phyloP scores from a whole-genome alignment of 2,888 invertebrate genomes.

The Cosmia pyralina region DNA sequence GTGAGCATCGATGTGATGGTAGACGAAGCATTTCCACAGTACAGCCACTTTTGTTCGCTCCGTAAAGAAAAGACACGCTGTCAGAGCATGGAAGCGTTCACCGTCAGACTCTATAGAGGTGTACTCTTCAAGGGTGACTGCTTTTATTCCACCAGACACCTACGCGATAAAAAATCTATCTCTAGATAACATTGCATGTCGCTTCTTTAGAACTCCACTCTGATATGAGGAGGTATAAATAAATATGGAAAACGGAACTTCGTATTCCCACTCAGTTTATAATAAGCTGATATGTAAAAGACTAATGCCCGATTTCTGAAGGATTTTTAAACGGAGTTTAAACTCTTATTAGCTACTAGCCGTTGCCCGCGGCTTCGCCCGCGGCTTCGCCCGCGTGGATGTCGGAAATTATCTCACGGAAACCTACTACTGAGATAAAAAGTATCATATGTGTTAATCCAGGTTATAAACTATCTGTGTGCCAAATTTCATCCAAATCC shows the following conservation, averaged over 20 bases:
- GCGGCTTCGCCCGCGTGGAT: too few relatives aligned
- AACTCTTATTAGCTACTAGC: too few relatives aligned
- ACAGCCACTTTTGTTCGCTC: constrained; percentile 70
- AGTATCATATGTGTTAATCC: too few relatives aligned
- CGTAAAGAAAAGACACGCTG: constrained; percentile 70
- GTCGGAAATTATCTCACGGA: too few relatives aligned
- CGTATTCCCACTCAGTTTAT: background rate
- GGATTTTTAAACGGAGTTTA: too few relatives aligned
- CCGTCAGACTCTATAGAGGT: constrained; percentile 48
- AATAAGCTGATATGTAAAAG: background rate
- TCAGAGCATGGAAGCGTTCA: constrained; percentile 57
- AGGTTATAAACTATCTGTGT: too few relatives aligned
- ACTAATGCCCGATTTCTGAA: too few relatives aligned
- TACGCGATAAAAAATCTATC: constrained; percentile 48
- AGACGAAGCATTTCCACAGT: constrained; percentile 45
- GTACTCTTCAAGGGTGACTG: constrained; percentile 56
- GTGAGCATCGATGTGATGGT: constrained; percentile 1
- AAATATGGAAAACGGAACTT: constrained; percentile 6
- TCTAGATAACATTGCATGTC: constrained; percentile 43
- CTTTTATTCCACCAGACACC: constrained; percentile 51
- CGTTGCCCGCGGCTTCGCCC: too few relatives aligned
- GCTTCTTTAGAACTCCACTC: constrained; percentile 42
- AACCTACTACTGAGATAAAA: too few relatives aligned
- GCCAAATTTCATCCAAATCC: too few relatives aligned
- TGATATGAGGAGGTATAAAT: background rate